These are phyloP conservation scores for Drymodes brunneopygia DNA, from an alignment of 2,113 vertebrate species.

Conservation along the genomic window DNA sequence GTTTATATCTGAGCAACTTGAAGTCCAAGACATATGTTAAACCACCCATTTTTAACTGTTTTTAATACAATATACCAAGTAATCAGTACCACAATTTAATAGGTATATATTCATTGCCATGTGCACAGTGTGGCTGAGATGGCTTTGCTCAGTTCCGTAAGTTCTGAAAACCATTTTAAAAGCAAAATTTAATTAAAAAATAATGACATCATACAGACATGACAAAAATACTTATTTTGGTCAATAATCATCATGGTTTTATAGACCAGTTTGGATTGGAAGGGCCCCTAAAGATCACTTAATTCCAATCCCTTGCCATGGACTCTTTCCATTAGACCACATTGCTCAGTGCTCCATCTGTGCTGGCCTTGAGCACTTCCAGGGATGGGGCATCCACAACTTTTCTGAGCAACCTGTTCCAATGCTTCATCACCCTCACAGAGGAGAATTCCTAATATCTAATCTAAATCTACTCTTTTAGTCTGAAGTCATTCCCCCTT, in stretches of 20 bases:
- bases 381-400: neutral
- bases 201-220: neutral
- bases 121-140: neutral
- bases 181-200: neutral
- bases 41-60: neutral
- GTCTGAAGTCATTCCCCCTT: neutral
- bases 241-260: neutral
- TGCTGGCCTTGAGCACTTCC: neutral
- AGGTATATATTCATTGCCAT: neutral
- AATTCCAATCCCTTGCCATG: neutral
- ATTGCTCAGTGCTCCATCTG: no score
- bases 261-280: neutral
- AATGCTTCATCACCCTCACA: neutral
- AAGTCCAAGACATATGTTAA: neutral
- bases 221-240: neutral
- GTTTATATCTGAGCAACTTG: neutral
- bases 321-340: neutral
- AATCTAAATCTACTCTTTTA: neutral
- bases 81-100: neutral
- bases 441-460: neutral
- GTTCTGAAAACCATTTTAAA: neutral
- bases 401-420: neutral
- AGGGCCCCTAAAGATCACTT: fast-evolving
- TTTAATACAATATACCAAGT: neutral
- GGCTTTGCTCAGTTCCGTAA: neutral